Base-by-base conservation (phyloP, 1,140 invertebrate genomes). In the Drosophila lowei region DNA sequence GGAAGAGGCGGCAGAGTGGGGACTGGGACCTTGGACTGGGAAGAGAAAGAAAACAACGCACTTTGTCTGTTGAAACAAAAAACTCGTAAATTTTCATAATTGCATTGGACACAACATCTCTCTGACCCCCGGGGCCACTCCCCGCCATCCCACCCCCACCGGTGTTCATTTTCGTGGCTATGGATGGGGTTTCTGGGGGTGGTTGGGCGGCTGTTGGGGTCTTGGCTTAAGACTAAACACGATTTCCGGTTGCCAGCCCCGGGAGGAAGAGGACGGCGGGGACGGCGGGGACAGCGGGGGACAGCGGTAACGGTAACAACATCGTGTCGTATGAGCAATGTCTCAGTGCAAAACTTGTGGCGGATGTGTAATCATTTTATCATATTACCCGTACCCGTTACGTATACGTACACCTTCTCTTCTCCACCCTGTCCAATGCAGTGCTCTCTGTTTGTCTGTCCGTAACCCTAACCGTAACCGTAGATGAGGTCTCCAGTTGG, bases 351-450 rank as follows among this genome's bases (percentile, higher is more conserved):
- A 73, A 88, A 88, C 74, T 86, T 85, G 52, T 72, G 68, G 73
- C 81, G 81, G 81, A 86, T 86, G 83, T 86, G 81, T 88, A 86
- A 86, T 86, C 81, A 86, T 86, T 86, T 86, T 85, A 85, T 85
- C 80, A 85, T 81, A 85, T 85, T 85, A 85, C 81, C 62, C 72
- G 58, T 52, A 28, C 34, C 11, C 9, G 34, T 86, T 86, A 85
- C 66, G 58, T 55, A 34, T 59, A 62, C 60, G 46, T 28, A 15
- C 8, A 11, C 13, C 13, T 16, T 5, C 28, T 16, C 8, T 15
- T 28, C 18, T 5, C 23, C 16, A 25, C 8, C 7, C 55, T 43
- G 6, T 18, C 30, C 25, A 46, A n/a, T 50, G 34, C 23, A 30
- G 13, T 6, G 3, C 23, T 13, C 23, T 18, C 50, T 42, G 30